A percentile compares a stretch with the other conserved stretches of the same genome.
Evolutionary conservation across 30 jellyfish, hydroid and myxozoan genomes (phyloP).

Genomic region (Catostylus mosaicus): DNA sequence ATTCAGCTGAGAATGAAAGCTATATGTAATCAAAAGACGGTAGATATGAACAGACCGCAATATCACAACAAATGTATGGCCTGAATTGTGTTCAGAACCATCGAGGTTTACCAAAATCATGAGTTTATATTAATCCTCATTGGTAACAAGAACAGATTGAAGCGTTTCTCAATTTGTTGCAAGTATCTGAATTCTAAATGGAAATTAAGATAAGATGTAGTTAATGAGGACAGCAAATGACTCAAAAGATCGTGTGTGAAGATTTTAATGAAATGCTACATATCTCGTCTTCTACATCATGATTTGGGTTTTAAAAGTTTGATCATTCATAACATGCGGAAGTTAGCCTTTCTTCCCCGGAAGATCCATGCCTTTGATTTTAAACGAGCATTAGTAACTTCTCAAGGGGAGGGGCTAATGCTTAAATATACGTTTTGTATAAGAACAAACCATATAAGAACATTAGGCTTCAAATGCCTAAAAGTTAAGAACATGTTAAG

Average conservation of each 20-base stretch:
- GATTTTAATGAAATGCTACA: too few relatives aligned
- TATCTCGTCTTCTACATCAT: too few relatives aligned
- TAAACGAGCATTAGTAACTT: too few relatives aligned
- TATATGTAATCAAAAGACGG: background rate
- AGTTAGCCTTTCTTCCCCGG: too few relatives aligned
- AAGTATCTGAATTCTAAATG: background rate
- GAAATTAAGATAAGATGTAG: background rate
- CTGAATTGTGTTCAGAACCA: background rate
- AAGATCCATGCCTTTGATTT: too few relatives aligned
- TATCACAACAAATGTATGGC: background rate
- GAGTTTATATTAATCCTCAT: background rate
- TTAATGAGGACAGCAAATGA: background rate
- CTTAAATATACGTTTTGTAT: too few relatives aligned
- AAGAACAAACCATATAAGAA: too few relatives aligned
- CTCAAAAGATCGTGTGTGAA: background rate
- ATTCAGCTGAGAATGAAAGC: background rate
- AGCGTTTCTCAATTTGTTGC: background rate
- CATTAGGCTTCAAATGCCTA: too few relatives aligned
- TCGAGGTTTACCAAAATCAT: background rate
- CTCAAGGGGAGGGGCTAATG: too few relatives aligned
- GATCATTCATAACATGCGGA: too few relatives aligned
- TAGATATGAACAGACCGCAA: background rate
- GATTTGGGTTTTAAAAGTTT: too few relatives aligned
- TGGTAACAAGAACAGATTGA: background rate
- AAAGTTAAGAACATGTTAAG: too few relatives aligned